phyloP scores from a whole-genome alignment of 92 coral and sea anemone species.

The Bergia sp. region DNA sequence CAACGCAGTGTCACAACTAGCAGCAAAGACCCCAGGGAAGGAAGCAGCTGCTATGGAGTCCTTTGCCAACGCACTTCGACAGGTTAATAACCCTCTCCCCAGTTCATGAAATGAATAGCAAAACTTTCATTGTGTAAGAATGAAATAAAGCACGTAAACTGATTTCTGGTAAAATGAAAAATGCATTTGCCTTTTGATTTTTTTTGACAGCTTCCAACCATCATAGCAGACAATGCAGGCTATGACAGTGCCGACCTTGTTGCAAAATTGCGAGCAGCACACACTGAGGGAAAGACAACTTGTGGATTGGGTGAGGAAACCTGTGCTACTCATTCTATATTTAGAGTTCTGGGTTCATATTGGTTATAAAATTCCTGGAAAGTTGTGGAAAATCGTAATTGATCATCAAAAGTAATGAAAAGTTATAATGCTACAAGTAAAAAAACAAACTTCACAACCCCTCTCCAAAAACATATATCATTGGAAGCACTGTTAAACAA shows the following conservation, averaged over 20 bases:
- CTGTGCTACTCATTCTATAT: background rate
- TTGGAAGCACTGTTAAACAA: no score
- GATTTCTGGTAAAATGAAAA: background rate
- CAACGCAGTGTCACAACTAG: constrained; percentile 90
- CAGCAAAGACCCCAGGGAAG: constrained; percentile 95
- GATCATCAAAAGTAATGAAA: no score
- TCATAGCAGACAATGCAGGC: constrained; percentile 99
- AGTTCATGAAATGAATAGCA: no score
- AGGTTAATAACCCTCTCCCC: constrained; percentile 50
- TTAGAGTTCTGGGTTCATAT: background rate
- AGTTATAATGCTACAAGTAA: no score
- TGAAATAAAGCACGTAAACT: background rate
- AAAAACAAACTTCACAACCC: no score
- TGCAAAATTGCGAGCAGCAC: constrained; percentile 93
- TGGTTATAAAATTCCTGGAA: background rate
- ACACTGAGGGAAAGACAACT: constrained; percentile 86
- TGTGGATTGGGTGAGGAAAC: constrained; percentile 80
- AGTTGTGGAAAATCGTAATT: background rate
- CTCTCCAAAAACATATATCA: no score
- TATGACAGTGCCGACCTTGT: constrained; percentile 98
- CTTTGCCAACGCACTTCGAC: constrained; percentile 93
- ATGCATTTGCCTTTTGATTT: background rate
- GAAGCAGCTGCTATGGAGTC: constrained; percentile 94
- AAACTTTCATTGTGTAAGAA: no score
- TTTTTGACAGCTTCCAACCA: constrained; percentile 81